phyloP scores from a whole-genome alignment of 1,140 invertebrate genomes.

The Caenorhabditis tropicalis region DNA sequence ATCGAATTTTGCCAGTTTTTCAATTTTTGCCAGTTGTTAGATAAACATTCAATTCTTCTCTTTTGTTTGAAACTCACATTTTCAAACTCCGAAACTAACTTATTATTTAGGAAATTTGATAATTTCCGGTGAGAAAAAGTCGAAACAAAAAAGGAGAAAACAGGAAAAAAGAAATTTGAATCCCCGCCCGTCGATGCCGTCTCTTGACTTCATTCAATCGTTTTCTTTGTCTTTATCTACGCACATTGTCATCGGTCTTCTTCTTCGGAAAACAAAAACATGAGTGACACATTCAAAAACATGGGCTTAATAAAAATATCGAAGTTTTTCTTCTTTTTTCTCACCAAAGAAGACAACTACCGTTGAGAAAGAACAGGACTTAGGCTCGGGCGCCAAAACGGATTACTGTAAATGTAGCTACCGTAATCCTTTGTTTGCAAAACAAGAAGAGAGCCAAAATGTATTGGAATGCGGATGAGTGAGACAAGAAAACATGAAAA shows the following conservation, averaged over 20 bases:
- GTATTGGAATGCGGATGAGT: slow-evolving; percentile 10
- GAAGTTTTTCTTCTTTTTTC: not conserved
- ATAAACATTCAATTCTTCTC: slow-evolving; percentile 30
- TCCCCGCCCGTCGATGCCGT: slow-evolving; percentile 73
- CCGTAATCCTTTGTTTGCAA: slow-evolving; percentile 33
- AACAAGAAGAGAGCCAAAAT: not conserved
- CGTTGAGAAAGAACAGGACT: not conserved
- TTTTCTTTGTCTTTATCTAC: not conserved
- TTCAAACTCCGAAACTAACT: no score
- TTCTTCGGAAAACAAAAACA: not conserved
- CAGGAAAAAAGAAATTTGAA: slow-evolving; percentile 67
- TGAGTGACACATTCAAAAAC: slow-evolving; percentile 36
- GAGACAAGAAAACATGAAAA: not conserved
- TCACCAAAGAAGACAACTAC: not conserved
- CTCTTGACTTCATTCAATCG: not conserved
- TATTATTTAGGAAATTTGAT: not conserved
- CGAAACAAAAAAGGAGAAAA: slow-evolving; percentile 28
- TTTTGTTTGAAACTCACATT: not conserved
- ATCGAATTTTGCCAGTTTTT: slow-evolving; percentile 45
- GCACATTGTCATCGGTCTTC: not conserved
- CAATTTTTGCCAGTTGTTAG: slow-evolving; percentile 75
- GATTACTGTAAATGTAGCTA: slow-evolving; percentile 39
- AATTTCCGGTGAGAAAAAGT: slow-evolving; percentile 12
- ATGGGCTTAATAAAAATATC: slow-evolving; percentile 38
- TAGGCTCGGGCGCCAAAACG: not conserved